Conservation (phyloP, 1,140 invertebrate species). For the Drosophila azteca region DNA sequence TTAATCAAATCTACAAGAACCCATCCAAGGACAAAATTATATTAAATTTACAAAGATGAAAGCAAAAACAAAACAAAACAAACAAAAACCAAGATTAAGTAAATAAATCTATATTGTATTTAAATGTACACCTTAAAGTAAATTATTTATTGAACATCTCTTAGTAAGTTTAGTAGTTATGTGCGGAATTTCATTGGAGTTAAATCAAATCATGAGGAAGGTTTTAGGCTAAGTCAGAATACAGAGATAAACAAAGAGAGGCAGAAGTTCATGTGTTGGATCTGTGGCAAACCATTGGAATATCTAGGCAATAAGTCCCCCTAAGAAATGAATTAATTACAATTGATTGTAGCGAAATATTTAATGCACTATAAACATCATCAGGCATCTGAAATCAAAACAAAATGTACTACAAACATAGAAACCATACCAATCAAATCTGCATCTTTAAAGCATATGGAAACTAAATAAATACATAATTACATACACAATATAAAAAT, state of each 20-base stretch:
- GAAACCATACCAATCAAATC: conserved; percentile 1
- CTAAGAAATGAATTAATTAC: conserved; percentile 15
- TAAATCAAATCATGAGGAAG: conserved; percentile 33
- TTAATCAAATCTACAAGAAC: conserved; percentile 74
- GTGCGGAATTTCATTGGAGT: conserved; percentile 28
- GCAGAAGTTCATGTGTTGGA: conserved; percentile 33
- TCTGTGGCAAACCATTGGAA: conserved; percentile 31
- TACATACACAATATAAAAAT: conserved; percentile 4
- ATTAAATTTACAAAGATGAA: conserved; percentile 59
- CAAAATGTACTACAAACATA: conserved; percentile 8
- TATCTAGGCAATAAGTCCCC: conserved; percentile 28
- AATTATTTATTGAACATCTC: conserved; percentile 64
- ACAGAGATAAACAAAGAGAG: background rate
- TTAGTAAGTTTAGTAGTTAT: conserved; percentile 38
- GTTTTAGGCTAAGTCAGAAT: conserved; percentile 32
- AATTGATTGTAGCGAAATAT: conserved; percentile 44
- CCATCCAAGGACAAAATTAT: conserved; percentile 72
- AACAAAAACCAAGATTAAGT: conserved; percentile 23
- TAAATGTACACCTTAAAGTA: conserved; percentile 47
- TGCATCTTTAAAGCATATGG: conserved; percentile 27
- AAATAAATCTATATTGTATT: conserved; percentile 42
- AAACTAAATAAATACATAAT: conserved; percentile 22
- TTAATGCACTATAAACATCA: conserved; percentile 35
- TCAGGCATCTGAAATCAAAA: conserved; percentile 51
- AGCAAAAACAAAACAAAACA: conserved; percentile 18